These are phyloP conservation scores for Cnemophilus loriae DNA, from an alignment of 2,113 vertebrate genomes.

Conservation along the genomic window DNA sequence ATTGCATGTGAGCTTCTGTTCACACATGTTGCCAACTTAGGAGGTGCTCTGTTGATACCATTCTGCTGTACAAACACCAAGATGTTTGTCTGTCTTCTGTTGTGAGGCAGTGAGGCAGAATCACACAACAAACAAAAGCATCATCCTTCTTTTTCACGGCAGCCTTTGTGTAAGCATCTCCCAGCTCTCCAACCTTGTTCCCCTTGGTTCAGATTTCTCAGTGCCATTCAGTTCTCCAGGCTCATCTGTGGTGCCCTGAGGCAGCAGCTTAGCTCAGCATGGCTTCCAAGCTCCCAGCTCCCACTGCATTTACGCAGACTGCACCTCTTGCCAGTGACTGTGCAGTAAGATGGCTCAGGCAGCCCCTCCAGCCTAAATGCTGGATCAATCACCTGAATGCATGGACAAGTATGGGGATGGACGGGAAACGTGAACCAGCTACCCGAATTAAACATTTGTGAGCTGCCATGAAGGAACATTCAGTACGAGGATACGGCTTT, in stretches of 20 bases:
- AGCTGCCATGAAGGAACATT: background rate
- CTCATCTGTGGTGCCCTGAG: background rate
- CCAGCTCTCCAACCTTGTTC: background rate
- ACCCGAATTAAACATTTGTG: fast-evolving
- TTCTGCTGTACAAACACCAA: background rate
- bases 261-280: background rate
- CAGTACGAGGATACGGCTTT: background rate
- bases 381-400: background rate
- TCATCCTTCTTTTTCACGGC: background rate
- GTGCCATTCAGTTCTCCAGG: background rate
- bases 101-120: background rate
- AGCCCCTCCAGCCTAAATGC: background rate
- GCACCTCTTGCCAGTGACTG: background rate
- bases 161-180: background rate
- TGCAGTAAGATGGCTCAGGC: background rate
- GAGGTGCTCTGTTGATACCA: background rate
- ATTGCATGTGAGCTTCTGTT: fast-evolving
- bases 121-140: background rate
- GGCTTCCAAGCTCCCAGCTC: background rate
- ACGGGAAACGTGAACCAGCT: background rate
- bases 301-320: fast-evolving
- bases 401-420: background rate
- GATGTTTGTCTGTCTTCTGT: background rate
- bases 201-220: background rate
- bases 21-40: background rate